A percentile compares a stretch with the other conserved stretches of the same genome.
Evolutionary conservation across 2,888 invertebrate genomes (phyloP).

Genomic region (Dascillus cervinus): DNA sequence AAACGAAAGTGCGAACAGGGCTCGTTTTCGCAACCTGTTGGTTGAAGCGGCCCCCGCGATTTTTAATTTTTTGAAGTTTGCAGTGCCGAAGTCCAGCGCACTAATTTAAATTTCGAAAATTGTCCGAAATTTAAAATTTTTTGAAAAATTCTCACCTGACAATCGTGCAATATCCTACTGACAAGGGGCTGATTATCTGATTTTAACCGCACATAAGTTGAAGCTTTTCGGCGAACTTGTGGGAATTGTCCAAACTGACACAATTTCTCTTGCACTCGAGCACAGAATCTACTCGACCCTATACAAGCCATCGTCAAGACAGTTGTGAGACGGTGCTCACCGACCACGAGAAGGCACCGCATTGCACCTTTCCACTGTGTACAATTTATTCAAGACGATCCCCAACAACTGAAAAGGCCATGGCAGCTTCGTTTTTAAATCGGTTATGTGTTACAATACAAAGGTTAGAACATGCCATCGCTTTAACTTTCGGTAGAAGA

Average conservation of each 20-base stretch:
- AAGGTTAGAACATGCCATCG: constrained; percentile 40
- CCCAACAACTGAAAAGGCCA: constrained; percentile 20
- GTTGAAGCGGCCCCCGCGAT: no score
- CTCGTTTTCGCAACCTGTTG: no score
- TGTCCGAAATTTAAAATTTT: constrained; percentile 3
- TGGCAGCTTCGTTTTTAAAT: constrained; percentile 33
- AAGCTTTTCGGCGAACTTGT: constrained; percentile 58
- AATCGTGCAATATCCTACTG: constrained; percentile 39
- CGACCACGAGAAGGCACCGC: constrained; percentile 21
- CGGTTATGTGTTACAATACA: constrained; percentile 39
- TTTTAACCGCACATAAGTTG: constrained; percentile 60
- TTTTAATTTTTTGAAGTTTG: no score
- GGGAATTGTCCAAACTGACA: constrained; percentile 68
- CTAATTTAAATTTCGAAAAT: neutral
- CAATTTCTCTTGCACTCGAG: constrained; percentile 72
- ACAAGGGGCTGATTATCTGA: constrained; percentile 51
- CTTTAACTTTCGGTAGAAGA: constrained; percentile 35
- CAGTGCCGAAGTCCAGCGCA: no score
- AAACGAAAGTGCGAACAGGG: no score
- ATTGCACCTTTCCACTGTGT: constrained; percentile 24
- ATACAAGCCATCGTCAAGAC: constrained; percentile 77
- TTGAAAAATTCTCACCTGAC: constrained; percentile 37
- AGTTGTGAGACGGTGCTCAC: constrained; percentile 50
- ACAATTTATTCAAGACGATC: constrained; percentile 24
- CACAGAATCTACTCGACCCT: constrained; percentile 75